phyloP scores from a whole-genome alignment of 2,888 invertebrate species.

The Drosophila atripex region DNA sequence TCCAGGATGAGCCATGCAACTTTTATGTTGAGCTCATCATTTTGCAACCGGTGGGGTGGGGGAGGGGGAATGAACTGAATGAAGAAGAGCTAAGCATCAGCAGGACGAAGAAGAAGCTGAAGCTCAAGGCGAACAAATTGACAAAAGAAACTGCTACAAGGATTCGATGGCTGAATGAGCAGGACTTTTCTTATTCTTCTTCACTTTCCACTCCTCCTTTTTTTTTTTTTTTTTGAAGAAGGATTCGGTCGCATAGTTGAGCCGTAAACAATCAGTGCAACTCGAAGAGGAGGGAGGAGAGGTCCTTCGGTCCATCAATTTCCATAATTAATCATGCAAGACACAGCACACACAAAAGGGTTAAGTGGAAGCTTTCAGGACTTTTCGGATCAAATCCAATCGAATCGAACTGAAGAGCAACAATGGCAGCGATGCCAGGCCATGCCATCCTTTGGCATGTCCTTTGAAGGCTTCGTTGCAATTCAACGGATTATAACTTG shows the following conservation, averaged over 20 bases:
- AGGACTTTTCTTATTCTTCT: not conserved
- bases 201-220: not conserved
- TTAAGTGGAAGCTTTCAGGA: conserved; percentile 16
- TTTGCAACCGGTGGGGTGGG: conserved; percentile 29
- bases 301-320: conserved; percentile 21
- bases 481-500: not conserved
- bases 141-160: conserved; percentile 42
- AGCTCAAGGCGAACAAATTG: conserved; percentile 26
- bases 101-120: not conserved
- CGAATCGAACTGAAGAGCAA: conserved; percentile 23
- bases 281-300: not conserved
- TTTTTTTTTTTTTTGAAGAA: not conserved
- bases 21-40: conserved; percentile 59
- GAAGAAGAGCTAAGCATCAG: conserved; percentile 5
- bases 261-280: conserved; percentile 42
- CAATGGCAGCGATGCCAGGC: not conserved
- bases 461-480: too few species aligned
- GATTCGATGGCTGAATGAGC: conserved; percentile 36
- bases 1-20: conserved; percentile 45
- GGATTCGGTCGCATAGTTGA: conserved; percentile 19
- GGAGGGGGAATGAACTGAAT: conserved; percentile 1
- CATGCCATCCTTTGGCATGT: not conserved
- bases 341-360: conserved; percentile 36
- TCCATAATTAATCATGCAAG: conserved; percentile 46
- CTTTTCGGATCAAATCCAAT: conserved; percentile 23